Conservation (phyloP, 2,888 invertebrate genomes). For the Cyclophora punctaria region DNA sequence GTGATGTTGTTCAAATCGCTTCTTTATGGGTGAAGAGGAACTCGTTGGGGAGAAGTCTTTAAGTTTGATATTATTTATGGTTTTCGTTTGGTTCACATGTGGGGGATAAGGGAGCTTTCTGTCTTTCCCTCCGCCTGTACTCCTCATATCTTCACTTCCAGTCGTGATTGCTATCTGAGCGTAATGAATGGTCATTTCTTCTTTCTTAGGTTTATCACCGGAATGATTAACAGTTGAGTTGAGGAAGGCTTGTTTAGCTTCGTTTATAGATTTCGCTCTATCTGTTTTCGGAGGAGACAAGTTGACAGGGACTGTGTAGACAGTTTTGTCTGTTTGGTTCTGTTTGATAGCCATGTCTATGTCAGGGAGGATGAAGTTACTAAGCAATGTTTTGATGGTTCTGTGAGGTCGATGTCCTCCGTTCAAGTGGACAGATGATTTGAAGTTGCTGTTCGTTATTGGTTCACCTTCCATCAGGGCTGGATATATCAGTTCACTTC, state of each 20-base stretch:
- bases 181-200: slow-evolving; percentile 48
- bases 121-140: slow-evolving; percentile 61
- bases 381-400: slow-evolving; percentile 54
- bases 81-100: slow-evolving; percentile 16
- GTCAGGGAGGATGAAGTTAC: slow-evolving; percentile 59
- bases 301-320: slow-evolving; percentile 55
- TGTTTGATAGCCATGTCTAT: slow-evolving; percentile 65
- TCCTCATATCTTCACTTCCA: slow-evolving; percentile 60
- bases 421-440: slow-evolving; percentile 52
- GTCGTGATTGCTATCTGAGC: slow-evolving; percentile 61
- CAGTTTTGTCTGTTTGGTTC: slow-evolving; percentile 50
- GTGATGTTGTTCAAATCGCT: slow-evolving; percentile 50
- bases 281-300: slow-evolving; percentile 39
- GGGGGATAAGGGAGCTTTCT: slow-evolving; percentile 14
- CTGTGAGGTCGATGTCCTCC: slow-evolving; percentile 51
- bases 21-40: slow-evolving; percentile 36
- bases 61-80: slow-evolving; percentile 20
- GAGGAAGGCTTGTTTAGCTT: slow-evolving; percentile 58
- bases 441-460: slow-evolving; percentile 48
- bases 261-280: slow-evolving; percentile 50
- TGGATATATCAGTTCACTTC: slow-evolving; percentile 46
- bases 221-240: slow-evolving; percentile 46
- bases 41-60: slow-evolving; percentile 30
- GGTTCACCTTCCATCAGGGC: slow-evolving; percentile 62
- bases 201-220: slow-evolving; percentile 22